phyloP scores from a whole-genome alignment of 2,797 vertebrate species.

The Diglossa cyanea region DNA sequence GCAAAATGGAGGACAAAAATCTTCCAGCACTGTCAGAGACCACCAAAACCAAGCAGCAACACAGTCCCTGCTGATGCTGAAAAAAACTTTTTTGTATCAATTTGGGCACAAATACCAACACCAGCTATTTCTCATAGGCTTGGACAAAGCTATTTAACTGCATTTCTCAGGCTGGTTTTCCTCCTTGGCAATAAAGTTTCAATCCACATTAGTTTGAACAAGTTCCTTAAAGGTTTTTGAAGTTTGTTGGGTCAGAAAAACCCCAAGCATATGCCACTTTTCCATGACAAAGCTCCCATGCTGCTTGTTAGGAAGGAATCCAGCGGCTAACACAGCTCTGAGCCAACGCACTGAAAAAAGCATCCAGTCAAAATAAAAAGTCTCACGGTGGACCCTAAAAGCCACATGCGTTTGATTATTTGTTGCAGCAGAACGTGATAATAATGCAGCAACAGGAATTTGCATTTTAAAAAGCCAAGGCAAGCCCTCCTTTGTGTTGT shows the following conservation, averaged over 20 bases:
- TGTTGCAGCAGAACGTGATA: neutral
- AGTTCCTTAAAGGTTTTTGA: neutral
- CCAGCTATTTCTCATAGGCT: neutral
- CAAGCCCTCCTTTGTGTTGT: neutral
- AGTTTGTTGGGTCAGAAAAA: neutral
- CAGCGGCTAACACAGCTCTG: neutral
- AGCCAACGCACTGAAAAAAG: slow-evolving; percentile 14
- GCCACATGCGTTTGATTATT: slow-evolving; percentile 12
- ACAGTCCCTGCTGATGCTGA: neutral
- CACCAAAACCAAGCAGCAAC: neutral
- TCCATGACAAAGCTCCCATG: neutral
- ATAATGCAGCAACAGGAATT: neutral
- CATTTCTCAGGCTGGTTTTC: neutral
- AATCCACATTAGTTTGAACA: neutral
- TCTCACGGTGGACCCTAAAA: neutral
- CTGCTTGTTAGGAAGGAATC: slow-evolving; percentile 27
- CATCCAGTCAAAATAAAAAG: neutral
- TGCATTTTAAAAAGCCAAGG: neutral
- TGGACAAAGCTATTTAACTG: neutral
- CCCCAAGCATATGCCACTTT: neutral
- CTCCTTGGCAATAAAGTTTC: neutral
- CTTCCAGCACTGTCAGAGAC: neutral
- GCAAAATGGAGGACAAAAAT: neutral
- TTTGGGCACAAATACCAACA: neutral
- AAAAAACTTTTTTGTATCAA: neutral